Conservation (phyloP, 2,888 invertebrate species). For the Empis livida region DNA sequence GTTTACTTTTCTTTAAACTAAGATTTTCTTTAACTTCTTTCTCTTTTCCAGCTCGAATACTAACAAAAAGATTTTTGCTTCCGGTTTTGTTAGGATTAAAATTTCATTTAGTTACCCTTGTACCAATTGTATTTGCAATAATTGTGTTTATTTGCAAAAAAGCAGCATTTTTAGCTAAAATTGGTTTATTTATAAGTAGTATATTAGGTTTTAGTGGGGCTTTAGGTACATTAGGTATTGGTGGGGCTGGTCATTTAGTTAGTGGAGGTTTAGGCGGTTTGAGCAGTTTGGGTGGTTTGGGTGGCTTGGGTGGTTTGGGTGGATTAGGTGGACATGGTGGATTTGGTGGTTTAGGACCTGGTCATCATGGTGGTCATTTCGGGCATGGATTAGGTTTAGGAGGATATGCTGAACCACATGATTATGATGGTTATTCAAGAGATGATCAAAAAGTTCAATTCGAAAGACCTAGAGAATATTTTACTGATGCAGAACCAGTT, state of each 20-base stretch:
- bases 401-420: conserved; percentile 17
- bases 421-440: conserved; percentile 9
- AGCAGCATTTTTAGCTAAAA: conserved; percentile 58
- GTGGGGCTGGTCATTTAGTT: conserved; percentile 22
- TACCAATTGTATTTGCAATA: conserved; percentile 59
- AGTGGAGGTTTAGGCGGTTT: conserved; percentile 6
- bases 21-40: neutral
- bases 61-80: conserved; percentile 58
- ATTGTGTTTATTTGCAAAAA: conserved; percentile 63
- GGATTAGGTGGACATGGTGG: conserved; percentile 12
- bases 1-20: too few relatives aligned
- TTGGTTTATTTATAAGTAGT: conserved; percentile 57
- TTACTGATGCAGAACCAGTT: conserved; percentile 8
- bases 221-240: conserved; percentile 19
- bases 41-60: conserved; percentile 49
- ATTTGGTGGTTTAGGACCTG: conserved; percentile 9
- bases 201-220: conserved; percentile 47
- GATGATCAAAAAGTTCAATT: conserved; percentile 25
- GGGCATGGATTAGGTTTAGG: conserved; percentile 24
- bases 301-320: conserved; percentile 10
- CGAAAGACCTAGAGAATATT: conserved; percentile 21
- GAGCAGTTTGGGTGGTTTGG: conserved; percentile 10
- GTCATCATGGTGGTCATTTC: conserved; percentile 13
- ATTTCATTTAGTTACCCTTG: conserved; percentile 59
- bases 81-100: conserved; percentile 69